Conservation (phyloP, 2,888 invertebrate species). For the Mythimna pallens region DNA sequence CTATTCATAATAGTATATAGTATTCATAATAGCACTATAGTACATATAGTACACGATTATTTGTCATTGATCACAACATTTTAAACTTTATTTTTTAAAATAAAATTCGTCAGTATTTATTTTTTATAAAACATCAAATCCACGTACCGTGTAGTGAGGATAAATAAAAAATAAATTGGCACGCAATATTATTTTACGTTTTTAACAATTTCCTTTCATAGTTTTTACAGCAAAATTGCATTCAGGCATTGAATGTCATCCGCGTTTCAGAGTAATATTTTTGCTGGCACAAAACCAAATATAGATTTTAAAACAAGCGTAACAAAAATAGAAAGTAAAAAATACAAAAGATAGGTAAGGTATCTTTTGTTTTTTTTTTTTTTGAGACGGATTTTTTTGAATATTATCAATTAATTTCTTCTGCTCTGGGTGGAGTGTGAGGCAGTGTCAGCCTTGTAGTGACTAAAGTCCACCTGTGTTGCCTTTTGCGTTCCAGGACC, state of each 20-base stretch:
- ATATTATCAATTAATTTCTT: no score
- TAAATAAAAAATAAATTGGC: slow-evolving; percentile 3
- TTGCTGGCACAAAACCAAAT: slow-evolving; percentile 13
- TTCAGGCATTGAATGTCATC: slow-evolving; percentile 18
- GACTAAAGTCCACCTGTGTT: no score
- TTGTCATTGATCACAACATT: no score
- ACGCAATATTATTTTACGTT: slow-evolving; percentile 7
- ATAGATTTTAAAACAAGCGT: slow-evolving; percentile 12
- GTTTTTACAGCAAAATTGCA: slow-evolving; percentile 39
- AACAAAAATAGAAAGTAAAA: slow-evolving; percentile 23
- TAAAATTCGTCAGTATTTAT: background rate
- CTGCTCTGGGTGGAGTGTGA: no score
- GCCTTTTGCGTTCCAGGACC: no score
- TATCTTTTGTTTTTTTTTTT: no score
- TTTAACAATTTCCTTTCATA: slow-evolving; percentile 18
- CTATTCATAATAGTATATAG: no score
- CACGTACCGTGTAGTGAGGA: background rate
- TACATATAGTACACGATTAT: no score
- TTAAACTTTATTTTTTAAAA: background rate
- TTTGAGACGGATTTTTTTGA: no score
- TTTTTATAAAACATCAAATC: slow-evolving; percentile 2
- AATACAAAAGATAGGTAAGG: slow-evolving; percentile 1
- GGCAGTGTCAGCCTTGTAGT: no score
- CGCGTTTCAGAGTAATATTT: slow-evolving; percentile 15
- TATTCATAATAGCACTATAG: no score